Conservation (phyloP, 2,113 vertebrate species). For the Anoplopoma fimbria region DNA sequence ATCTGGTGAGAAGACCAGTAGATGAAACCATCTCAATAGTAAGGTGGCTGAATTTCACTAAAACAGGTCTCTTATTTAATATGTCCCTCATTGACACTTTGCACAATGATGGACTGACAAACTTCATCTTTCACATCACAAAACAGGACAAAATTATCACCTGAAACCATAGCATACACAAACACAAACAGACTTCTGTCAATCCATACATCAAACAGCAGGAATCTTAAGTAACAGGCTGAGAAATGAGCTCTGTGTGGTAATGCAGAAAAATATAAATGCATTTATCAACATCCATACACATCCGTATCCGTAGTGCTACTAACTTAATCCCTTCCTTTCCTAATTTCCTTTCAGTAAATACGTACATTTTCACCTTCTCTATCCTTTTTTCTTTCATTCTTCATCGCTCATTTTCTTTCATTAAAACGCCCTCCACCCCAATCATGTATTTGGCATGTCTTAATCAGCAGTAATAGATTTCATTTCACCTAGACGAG, state of each 20-base stretch:
- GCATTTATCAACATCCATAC: neutral
- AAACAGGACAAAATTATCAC: neutral
- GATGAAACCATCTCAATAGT: neutral
- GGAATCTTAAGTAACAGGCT: slow-evolving; percentile 16
- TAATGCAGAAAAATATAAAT: neutral
- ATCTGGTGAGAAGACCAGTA: neutral
- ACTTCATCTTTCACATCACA: slow-evolving; percentile 23
- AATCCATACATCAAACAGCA: neutral
- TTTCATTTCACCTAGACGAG: slow-evolving; percentile 46
- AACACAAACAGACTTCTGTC: neutral
- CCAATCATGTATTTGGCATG: slow-evolving; percentile 15
- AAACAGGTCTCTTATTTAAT: neutral
- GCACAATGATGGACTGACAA: neutral
- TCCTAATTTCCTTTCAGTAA: neutral
- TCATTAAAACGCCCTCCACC: neutral
- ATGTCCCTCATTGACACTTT: neutral
- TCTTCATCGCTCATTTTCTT: neutral
- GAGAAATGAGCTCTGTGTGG: slow-evolving; percentile 10
- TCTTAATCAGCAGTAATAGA: slow-evolving; percentile 57
- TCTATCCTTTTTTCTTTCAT: neutral
- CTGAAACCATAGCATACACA: neutral
- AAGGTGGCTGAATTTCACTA: slow-evolving; percentile 3
- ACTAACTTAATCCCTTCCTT: slow-evolving; percentile 4
- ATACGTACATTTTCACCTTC: neutral
- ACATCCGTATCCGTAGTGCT: neutral